These are phyloP conservation scores for Epicauta chinensis DNA, from an alignment of 1,140 invertebrate species.

Conservation along the genomic window DNA sequence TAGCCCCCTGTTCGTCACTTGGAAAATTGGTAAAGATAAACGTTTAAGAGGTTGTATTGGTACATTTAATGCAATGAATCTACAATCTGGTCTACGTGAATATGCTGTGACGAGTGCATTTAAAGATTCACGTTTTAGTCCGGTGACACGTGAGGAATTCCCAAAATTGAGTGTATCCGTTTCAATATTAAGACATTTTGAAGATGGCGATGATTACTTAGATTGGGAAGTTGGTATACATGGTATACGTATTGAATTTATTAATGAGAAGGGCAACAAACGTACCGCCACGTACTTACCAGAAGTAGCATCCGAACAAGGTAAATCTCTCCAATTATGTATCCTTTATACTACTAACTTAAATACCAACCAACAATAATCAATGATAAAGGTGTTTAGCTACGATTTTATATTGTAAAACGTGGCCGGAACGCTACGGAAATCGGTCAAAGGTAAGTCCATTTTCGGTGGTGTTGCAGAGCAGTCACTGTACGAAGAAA, in stretches of 20 bases:
- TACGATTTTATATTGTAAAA: too few relatives aligned
- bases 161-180: conserved; percentile 89
- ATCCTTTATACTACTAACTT: too few relatives aligned
- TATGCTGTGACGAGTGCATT: conserved; percentile 97
- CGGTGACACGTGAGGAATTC: conserved; percentile 91
- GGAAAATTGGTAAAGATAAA: conserved; percentile 93
- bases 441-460: too few relatives aligned
- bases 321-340: too few relatives aligned
- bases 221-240: conserved; percentile 98
- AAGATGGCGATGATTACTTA: conserved; percentile 88
- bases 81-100: conserved; percentile 88
- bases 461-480: too few relatives aligned
- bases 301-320: conserved; percentile 96
- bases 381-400: too few relatives aligned
- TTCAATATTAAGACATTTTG: conserved; percentile 91
- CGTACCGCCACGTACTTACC: conserved; percentile 97
- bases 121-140: conserved; percentile 94
- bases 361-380: too few relatives aligned
- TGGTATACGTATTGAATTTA: conserved; percentile 97
- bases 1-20: conserved; percentile 98
- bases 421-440: too few relatives aligned
- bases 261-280: conserved; percentile 90
- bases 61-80: conserved; percentile 90
- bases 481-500: too few relatives aligned
- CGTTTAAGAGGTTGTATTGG: conserved; percentile 91